Conservation (phyloP, 2,888 invertebrate genomes). For the Mantis religiosa region DNA sequence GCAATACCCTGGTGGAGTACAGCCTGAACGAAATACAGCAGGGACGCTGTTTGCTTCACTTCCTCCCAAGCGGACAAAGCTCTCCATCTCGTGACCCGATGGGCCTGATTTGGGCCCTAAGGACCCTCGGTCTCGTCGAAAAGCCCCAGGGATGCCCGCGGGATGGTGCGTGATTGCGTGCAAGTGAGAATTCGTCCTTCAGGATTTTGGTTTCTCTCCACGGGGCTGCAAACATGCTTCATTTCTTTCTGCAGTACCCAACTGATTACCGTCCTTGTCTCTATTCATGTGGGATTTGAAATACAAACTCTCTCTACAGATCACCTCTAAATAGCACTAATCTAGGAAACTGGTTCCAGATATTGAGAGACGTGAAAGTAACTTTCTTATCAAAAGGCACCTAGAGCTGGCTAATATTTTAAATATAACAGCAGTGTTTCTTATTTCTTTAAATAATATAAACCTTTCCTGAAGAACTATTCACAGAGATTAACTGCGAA, state of each 20-base stretch:
- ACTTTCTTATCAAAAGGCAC: too few relatives aligned
- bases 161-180: not conserved
- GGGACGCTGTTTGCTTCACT: not conserved
- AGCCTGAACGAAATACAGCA: not conserved
- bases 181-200: not conserved
- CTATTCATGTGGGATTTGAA: not conserved
- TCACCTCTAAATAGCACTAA: too few relatives aligned
- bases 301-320: not conserved
- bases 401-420: too few relatives aligned
- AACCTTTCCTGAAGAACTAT: too few relatives aligned
- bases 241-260: not conserved
- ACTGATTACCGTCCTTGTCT: not conserved
- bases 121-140: not conserved
- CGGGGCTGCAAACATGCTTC: not conserved
- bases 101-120: not conserved
- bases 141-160: not conserved
- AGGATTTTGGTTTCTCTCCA: not conserved
- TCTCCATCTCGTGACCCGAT: not conserved
- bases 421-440: too few relatives aligned
- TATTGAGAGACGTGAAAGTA: too few relatives aligned
- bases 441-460: too few relatives aligned
- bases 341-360: too few relatives aligned
- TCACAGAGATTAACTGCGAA: too few relatives aligned
- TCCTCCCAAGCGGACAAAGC: not conserved
- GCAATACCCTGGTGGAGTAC: not conserved